Base-by-base conservation (phyloP, 1,140 invertebrate genomes). In the Eciton burchellii region DNA sequence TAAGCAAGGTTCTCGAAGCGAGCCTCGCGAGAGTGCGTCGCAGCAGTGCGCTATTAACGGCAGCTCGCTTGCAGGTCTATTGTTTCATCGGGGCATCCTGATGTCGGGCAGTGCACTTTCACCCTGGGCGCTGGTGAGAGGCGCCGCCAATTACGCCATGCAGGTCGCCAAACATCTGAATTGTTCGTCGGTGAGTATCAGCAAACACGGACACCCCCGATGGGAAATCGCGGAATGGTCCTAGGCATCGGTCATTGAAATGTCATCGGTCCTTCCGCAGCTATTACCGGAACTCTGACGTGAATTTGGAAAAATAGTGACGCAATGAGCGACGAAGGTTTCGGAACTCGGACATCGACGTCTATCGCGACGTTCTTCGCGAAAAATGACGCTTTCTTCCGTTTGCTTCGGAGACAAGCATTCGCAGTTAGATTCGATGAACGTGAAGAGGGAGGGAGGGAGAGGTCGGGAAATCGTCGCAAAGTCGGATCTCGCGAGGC, bases 91-190 rank as follows among this genome's bases (percentile, higher is more conserved):
- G 86, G 98, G 98, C 6, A 96, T 99, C 73, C 95, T 99, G 29
- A 98, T 99, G 97, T 98, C 97, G 26, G 99, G 99, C 0, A 98
- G 98, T 19, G 98, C 98, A 0, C 95, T 99, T 45, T 98, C 97
- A 85, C 98, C 97, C 0, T 99, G 97, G 98, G 98, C 98, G 0
- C 93, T 99, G 81, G 97, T 98, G 65, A 96, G 97, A 86, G 97
- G 98, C 87, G 98, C 98, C 0, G 96, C 97, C 71, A 96, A 96
- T 89, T 98, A 98, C 90, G 97, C 98, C 0, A 96, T 96, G 56
- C 96, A 98, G 92, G 96, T 99, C 81, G 97, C 98, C 9, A 96
- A 96, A 86, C 96, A 97, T 87, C 96, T 98, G 19, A 98, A 98
- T 93, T 99, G 98, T 93, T 97, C 97, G 16, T 96, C 96, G 83